These are phyloP conservation scores for Isichthys henryi DNA, from an alignment of 2,113 vertebrate species.

Conservation along the genomic window DNA sequence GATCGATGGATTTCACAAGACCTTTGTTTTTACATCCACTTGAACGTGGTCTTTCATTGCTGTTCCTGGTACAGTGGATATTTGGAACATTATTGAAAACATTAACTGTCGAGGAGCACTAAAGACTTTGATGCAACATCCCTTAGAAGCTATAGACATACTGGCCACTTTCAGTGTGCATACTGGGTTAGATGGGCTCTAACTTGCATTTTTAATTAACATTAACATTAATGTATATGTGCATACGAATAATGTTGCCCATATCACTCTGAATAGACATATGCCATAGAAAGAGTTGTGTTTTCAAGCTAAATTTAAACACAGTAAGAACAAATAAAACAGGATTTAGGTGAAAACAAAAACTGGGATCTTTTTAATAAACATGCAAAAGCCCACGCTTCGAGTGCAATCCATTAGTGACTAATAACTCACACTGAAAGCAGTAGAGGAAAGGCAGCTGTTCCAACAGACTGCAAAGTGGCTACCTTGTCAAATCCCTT, in stretches of 20 bases:
- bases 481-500: conserved; percentile 29
- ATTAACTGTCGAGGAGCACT: not conserved
- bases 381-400: not conserved
- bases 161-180: not conserved
- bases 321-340: not conserved
- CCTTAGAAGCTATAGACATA: not conserved
- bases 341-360: not conserved
- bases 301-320: not conserved
- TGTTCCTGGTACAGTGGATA: not conserved
- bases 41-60: not conserved
- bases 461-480: conserved; percentile 27
- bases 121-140: not conserved
- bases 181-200: not conserved
- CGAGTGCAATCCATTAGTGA: conserved; percentile 5
- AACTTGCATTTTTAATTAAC: not conserved
- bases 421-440: conserved; percentile 26
- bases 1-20: not conserved
- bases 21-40: not conserved
- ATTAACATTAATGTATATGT: not conserved
- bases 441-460: conserved; percentile 33
- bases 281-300: not conserved
- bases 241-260: not conserved
- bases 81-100: not conserved
- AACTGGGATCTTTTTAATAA: not conserved
- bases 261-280: not conserved